Base-by-base conservation (phyloP, 2,888 invertebrate genomes). In the Trichopria drosophilae region DNA sequence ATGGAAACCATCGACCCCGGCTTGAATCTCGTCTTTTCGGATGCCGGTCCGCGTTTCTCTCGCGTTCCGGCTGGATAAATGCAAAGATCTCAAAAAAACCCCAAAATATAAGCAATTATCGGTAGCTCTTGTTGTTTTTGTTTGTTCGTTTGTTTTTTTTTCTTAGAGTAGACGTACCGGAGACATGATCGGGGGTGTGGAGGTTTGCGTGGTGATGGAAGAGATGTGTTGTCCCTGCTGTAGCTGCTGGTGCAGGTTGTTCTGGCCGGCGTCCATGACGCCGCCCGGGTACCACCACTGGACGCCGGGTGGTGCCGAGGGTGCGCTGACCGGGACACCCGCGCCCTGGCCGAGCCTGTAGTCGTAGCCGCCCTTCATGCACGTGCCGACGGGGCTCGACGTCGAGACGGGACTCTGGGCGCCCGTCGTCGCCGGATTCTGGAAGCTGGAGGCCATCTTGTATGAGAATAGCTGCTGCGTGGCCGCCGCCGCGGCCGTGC, bases 371-470 rank as follows among this genome's bases (percentile, higher is more conserved):
- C 72, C 63, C 68, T 71, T 60, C 67, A 71, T 68, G 62, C 67
- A 65, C 53, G 69, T 55, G 56, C 83, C 81, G 58, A 83, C 82
- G 53, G 84, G 81, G 64, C 82, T 80, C 66, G 80, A 79, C 60
- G 83, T 80, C 65, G 84, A 80, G 63, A 83, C 81, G 64, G 82
- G 81, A 65, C 76, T 81, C 77, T 81, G 82, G 70, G 78, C 81
- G 78, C 82, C 82, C 72, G 82, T 84, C 77, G 82, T 84, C 78
- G 81, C 79, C 67, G 84, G 82, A 76, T 83, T 84, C 68, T 88
- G 84, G 81, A 90, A 89, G 75, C 87, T 87, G 75, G 87, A 86
- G 68, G 88, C 86, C 88, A 90, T 89, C 82, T 90, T 90, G 77
- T 90, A 90, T 58, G 86, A 85, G 75, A 89, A 90, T 64, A 89